phyloP scores from a whole-genome alignment of 2,888 invertebrate species.

The Choreutis nemorana region DNA sequence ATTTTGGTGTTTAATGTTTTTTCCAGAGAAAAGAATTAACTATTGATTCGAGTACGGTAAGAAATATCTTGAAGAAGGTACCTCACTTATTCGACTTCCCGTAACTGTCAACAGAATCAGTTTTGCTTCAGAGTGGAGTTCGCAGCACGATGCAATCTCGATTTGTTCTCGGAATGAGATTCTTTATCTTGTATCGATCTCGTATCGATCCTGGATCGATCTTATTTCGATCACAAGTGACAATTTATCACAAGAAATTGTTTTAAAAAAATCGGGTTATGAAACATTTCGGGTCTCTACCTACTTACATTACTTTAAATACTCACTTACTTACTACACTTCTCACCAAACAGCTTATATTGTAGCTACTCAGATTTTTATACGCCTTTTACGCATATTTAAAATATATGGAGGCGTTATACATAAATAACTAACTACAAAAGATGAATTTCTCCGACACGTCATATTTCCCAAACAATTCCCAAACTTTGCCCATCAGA shows the following conservation, averaged over 20 bases:
- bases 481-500: constrained; percentile 12
- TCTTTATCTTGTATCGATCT: constrained; percentile 3
- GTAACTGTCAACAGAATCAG: constrained; percentile 18
- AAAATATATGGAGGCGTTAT: too few species aligned
- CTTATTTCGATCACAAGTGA: constrained; percentile 1
- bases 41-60: too few species aligned
- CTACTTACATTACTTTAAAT: too few species aligned
- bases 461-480: constrained; percentile 15
- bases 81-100: constrained; percentile 12
- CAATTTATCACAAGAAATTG: constrained; percentile 7
- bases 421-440: too few species aligned
- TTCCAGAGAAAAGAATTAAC: too few species aligned
- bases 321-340: too few species aligned
- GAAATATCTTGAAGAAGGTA: too few species aligned
- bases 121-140: constrained; percentile 3
- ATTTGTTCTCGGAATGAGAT: constrained; percentile 14
- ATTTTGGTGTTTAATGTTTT: too few species aligned
- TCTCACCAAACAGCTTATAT: too few species aligned
- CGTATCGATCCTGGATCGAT: not conserved
- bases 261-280: constrained; percentile 10
- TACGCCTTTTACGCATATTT: too few species aligned
- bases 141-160: constrained; percentile 5
- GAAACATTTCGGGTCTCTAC: constrained; percentile 8
- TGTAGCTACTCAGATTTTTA: too few species aligned
- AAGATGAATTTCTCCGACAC: constrained; percentile 6